A percentile compares a stretch with the other conserved stretches of the same genome.
These are phyloP conservation scores for Nomada fucata DNA, from an alignment of 2,888 invertebrate species.

Conservation along the genomic window DNA sequence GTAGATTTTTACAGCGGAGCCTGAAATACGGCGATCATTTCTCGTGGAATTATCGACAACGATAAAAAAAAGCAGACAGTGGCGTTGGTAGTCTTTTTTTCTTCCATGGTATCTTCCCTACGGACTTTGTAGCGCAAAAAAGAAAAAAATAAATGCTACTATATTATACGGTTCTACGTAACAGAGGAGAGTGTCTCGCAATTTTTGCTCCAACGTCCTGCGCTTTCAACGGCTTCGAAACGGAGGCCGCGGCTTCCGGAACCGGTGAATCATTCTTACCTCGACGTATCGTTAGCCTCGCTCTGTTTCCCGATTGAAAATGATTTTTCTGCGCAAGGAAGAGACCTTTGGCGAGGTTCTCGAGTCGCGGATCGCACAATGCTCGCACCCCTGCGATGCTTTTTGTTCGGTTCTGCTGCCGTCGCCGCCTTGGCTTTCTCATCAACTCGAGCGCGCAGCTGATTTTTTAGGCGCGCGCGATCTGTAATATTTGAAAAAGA, in stretches of 20 bases:
- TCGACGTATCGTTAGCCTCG: constrained; percentile 2
- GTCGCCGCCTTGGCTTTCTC: constrained; percentile 15
- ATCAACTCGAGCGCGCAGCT: constrained; percentile 2
- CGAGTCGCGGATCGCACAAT: constrained; percentile 7
- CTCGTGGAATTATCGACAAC: constrained; percentile 28
- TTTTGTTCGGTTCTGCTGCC: neutral
- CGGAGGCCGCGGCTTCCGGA: neutral
- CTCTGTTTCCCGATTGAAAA: neutral
- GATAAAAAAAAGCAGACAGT: constrained; percentile 24
- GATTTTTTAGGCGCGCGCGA: neutral
- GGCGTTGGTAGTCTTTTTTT: constrained; percentile 9
- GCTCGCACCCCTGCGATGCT: neutral
- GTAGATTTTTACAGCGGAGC: constrained; percentile 25
- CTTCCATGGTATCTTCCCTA: neutral
- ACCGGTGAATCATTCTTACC: constrained; percentile 16
- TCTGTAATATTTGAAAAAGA: constrained; percentile 1
- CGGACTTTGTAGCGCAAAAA: neutral
- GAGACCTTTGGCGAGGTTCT: neutral
- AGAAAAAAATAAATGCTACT: no score
- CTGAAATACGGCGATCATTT: constrained; percentile 25
- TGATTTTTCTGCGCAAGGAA: neutral
- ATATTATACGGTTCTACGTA: no score
- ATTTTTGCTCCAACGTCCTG: neutral
- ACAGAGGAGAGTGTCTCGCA: neutral
- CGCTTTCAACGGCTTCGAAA: neutral